Percentiles rank a stretch among this genome's conserved stretches.
phyloP scores from a whole-genome alignment of 1,140 invertebrate genomes.

The Leucophenga varia region DNA sequence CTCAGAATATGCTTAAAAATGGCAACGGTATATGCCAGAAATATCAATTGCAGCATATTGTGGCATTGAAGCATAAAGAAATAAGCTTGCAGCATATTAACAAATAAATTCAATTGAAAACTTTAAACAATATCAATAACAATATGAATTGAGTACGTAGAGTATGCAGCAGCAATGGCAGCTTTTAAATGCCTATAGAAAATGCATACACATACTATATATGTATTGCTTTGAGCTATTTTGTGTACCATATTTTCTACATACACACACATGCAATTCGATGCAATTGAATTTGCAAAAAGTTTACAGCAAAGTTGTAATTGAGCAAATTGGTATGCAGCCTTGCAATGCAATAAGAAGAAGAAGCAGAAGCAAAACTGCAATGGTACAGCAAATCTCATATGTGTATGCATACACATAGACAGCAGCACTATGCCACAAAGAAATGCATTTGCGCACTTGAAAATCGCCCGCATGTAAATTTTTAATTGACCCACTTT shows the following conservation, averaged over 20 bases:
- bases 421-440: not conserved
- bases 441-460: conserved; percentile 20
- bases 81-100: too few relatives aligned
- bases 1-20: too few relatives aligned
- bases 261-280: too few relatives aligned
- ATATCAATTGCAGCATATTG: too few relatives aligned
- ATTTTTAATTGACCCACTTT: conserved; percentile 49
- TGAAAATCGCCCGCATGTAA: conserved; percentile 46
- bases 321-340: conserved; percentile 8
- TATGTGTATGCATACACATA: conserved; percentile 6
- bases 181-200: conserved; percentile 2
- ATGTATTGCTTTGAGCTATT: too few relatives aligned
- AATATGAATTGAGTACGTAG: too few relatives aligned
- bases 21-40: too few relatives aligned
- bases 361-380: conserved; percentile 6
- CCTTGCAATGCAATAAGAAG: conserved; percentile 2
- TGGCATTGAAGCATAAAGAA: too few relatives aligned
- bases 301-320: conserved; percentile 20
- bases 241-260: too few relatives aligned
- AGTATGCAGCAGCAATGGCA: not conserved
- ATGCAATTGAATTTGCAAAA: not conserved
- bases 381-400: conserved; percentile 10
- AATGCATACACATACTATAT: too few relatives aligned
- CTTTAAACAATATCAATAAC: too few relatives aligned
- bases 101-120: too few relatives aligned